Evolutionary conservation across 2,888 invertebrate species (phyloP), one percentile per base, ranked within the genome.

Genomic region (Tortricodes alternella): DNA sequence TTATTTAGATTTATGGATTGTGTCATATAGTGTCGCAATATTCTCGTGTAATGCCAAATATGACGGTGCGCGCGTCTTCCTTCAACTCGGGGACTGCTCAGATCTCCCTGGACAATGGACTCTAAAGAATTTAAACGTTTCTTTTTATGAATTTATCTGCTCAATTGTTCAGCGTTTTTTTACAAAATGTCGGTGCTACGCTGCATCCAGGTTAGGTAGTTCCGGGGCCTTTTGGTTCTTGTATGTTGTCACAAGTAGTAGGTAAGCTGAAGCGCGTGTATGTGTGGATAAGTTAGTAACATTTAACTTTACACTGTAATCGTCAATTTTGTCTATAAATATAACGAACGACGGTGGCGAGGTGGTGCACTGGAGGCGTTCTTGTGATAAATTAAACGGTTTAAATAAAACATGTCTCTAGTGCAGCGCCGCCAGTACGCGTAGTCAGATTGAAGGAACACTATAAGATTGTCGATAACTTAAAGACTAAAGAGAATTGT

Each of bases 21-120:
- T 82, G 81, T 82, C 80, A 81, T 83, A 80, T 78, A 70, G 73
- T 76, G 69, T 70, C 41, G 41, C 41, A 60, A 58, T 46, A 59
- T 62, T 64, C 61, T 67, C 65, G 41, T 67, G 62, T 53, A 56
- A 73, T 71, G 74, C 76, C 74, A 73, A 76, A 73, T 70, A 66
- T 61, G 57, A 49, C 35, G 43, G 52, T 35, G 52, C 51, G n/a
- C 43, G 41, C 52, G 18, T 21, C 53, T 53, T 46, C 44, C 55
- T 48, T 13, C 41, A 15, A 32, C 51, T 32, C 60, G n/a, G n/a
- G n/a, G n/a, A n/a, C n/a, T 78, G 80, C 81, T 80, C 80, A 80
- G 67, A 78, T 80, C 80, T 70, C 59, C 49, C 59, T 75, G 77
- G 76, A 67, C 59, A 48, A 46, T 44, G 67, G 64, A 41, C 35